phyloP scores from a whole-genome alignment of 2,888 invertebrate genomes.

The Agonum fuliginosum region DNA sequence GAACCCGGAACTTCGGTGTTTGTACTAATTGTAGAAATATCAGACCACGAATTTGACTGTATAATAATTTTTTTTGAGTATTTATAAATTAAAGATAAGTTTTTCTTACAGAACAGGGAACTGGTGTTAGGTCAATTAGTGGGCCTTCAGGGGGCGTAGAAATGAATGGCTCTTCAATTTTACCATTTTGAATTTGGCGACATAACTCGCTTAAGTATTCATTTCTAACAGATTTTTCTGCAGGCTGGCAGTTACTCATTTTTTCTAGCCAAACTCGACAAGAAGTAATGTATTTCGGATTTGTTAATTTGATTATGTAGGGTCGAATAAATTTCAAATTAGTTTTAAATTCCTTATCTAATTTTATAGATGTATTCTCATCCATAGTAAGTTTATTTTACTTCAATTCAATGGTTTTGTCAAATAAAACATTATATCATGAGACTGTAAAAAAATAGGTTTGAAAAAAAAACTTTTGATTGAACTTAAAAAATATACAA shows the following conservation, averaged over 20 bases:
- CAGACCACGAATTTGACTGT: constrained; percentile 53
- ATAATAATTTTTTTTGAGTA: background rate
- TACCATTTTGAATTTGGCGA: constrained; percentile 53
- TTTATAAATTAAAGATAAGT: background rate
- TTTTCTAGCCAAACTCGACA: constrained; percentile 55
- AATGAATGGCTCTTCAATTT: constrained; percentile 53
- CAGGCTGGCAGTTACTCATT: constrained; percentile 15
- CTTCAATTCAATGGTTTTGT: background rate
- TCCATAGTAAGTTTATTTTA: constrained; percentile 9
- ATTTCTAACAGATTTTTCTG: constrained; percentile 44
- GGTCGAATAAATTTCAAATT: constrained; percentile 47
- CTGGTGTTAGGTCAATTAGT: background rate
- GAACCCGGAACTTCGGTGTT: constrained; percentile 44
- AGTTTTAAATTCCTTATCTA: constrained; percentile 51
- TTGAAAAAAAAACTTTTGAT: background rate
- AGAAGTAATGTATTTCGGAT: constrained; percentile 43
- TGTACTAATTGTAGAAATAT: constrained; percentile 41
- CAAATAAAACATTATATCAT: constrained; percentile 1
- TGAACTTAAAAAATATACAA: background rate
- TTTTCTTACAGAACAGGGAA: constrained; percentile 36
- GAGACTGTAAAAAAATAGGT: background rate
- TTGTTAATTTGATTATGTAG: constrained; percentile 43
- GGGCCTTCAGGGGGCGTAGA: constrained; percentile 43
- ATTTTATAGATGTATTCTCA: constrained; percentile 7
- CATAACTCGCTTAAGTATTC: constrained; percentile 52